Base-by-base conservation (phyloP, 2,888 invertebrate species). In the Pyrgus malvae region DNA sequence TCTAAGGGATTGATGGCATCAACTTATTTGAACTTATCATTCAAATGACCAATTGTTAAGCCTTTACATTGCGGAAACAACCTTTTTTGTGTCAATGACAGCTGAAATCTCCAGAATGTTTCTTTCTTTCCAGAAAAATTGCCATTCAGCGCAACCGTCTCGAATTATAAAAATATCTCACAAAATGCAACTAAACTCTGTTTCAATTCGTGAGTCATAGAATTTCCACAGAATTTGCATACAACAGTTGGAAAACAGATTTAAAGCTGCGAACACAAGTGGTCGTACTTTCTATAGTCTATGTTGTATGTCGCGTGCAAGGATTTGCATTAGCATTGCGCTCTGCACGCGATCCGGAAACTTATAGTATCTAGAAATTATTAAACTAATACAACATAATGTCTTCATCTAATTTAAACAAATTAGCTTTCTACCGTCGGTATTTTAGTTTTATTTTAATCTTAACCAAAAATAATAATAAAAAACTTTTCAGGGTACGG, bases 301-400 rank as follows among this genome's bases (percentile, higher is more conserved):
- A 35, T 23, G 12, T 23, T 23, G 40, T 16, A 11, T 29, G 49
- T 49, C 40, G 49, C 49, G 49, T 49, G 49, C 49, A n/a, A 31
- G 21, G 49, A 40, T 49, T 49, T 40, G 16, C 29, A 40, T 49
- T 49, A 19, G 9, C 48, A 38, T 48, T 19, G 29, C 25, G 16
- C 11, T 0, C 6, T 27, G 19, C 48, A 49, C 40, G 19, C 48
- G 48, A 49, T 40, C 38, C 29, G 40, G 48, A 48, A 27, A 27
- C 37, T 27, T 41, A 17, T 17, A 42, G 23, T 7, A 17, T 27
- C 27, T 38, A 27, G 12, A 48, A 46, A 44, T 7, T 25, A 21
- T 21, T 27, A 21, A 35, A 12, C 3, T 37, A 25, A 7, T 19
- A 33, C 33, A 33, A 14, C 33, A 33, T 12, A n/a, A n/a, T 31